Base-by-base conservation (phyloP, 2,113 vertebrate species). In the Trematocara marginatum region DNA sequence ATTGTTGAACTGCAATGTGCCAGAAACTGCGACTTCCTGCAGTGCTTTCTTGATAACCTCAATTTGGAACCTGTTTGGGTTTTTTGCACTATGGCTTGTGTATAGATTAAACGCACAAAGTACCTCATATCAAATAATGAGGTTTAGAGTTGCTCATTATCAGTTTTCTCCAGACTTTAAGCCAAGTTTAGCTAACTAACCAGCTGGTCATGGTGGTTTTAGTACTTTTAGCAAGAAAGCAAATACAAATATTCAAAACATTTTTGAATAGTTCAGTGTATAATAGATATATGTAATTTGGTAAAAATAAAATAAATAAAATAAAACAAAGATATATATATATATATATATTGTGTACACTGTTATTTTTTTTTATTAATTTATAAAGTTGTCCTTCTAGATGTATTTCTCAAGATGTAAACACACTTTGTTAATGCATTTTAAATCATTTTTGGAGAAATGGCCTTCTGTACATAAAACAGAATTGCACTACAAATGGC, bases 281-380 rank as follows among this genome's bases (percentile, higher is more conserved):
- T 64, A 38, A 35, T n/a, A 64, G 59, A 35, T 38, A 12, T 38
- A 38, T 64, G 34, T 64, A 64, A 38, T 38, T 64, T 64, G 34
- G 2, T 38, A 47, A 9, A 9, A 57, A 2, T 9, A 42, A 0
- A 59, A 31, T 0, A 9, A 57, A 2, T 9, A 42, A 0, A 59
- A 31, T 0, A 57, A 59, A 59, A 59, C 7, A 29, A 5, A 57
- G 16, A 59, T 18, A 34, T 34, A 10, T 10, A 64, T 64, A 29
- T 26, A 26, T 10, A 64, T 64, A 29, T 29, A 29, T 10, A 64
- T 64, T 3, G 2, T 64, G 59, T 64, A 64, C 20, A 16, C 6
- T 47, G 23, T 71, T 71, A 26, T 23, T 42, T 69, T 42, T 69
- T 42, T 69, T 10, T 29, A 74, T 47, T 47, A 29, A 47, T 10